phyloP scores from a whole-genome alignment of 1,140 invertebrate genomes.

The Scaptomyza pallida region DNA sequence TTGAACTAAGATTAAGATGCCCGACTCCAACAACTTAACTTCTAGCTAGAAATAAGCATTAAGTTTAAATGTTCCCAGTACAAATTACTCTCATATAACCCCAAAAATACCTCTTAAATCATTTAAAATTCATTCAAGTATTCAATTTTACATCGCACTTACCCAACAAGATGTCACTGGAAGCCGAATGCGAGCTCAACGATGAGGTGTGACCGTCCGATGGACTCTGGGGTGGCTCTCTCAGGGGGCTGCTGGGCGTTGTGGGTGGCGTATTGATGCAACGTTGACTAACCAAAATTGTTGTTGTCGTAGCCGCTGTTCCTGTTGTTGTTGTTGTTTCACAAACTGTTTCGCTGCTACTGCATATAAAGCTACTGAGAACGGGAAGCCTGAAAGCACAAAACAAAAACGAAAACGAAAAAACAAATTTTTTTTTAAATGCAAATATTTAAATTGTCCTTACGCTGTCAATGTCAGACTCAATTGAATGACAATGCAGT shows the following conservation, averaged over 20 bases:
- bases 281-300: constrained; percentile 58
- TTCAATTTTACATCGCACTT: too few species aligned
- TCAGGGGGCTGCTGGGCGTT: constrained; percentile 73
- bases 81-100: too few species aligned
- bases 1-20: too few species aligned
- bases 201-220: constrained; percentile 76
- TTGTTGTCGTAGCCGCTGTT: constrained; percentile 32
- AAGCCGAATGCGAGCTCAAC: constrained; percentile 76
- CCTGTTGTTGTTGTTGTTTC: constrained; percentile 27
- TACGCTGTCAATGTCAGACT: constrained; percentile 67
- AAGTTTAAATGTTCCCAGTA: too few species aligned
- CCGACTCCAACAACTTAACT: too few species aligned
- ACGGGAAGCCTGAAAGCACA: constrained; percentile 52
- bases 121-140: background rate
- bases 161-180: constrained; percentile 81
- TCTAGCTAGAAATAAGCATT: too few species aligned
- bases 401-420: background rate
- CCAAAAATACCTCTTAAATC: background rate
- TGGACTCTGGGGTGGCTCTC: constrained; percentile 75
- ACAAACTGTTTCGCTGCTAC: constrained; percentile 13
- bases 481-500: constrained; percentile 41
- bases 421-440: background rate
- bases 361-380: constrained; percentile 48
- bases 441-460: constrained; percentile 1
- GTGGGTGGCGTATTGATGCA: constrained; percentile 78